phyloP scores from a whole-genome alignment of 2,113 vertebrate species.

The Cyanoderma ruficeps region DNA sequence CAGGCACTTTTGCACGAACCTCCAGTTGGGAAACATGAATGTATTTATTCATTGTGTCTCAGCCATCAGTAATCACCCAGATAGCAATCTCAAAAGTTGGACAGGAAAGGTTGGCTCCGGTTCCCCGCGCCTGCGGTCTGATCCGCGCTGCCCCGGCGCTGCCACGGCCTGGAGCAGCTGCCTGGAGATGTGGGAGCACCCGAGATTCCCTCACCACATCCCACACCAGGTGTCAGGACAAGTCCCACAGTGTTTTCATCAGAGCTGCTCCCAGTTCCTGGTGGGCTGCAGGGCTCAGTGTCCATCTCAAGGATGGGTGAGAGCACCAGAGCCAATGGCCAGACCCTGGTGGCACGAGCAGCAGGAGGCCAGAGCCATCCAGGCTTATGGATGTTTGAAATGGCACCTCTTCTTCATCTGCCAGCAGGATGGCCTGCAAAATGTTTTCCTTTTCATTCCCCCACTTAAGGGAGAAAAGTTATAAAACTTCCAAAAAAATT shows the following conservation, averaged over 20 bases:
- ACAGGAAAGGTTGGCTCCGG: neutral
- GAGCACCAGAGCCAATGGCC: neutral
- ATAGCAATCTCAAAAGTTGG: constrained; percentile 39
- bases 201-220: neutral
- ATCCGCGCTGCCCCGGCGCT: neutral
- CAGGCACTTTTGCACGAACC: constrained; percentile 36
- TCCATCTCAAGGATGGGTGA: neutral
- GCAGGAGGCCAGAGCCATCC: neutral
- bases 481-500: neutral
- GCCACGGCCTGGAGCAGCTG: neutral
- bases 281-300: neutral
- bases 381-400: neutral
- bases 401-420: neutral
- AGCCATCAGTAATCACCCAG: constrained; percentile 19
- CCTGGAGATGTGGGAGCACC: neutral
- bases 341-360: neutral
- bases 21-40: constrained; percentile 31
- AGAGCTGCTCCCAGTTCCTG: neutral
- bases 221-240: neutral
- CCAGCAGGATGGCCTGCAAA: neutral
- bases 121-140: neutral
- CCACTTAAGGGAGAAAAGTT: neutral
- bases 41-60: constrained; percentile 37
- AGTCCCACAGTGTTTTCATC: neutral
- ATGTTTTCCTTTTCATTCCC: neutral